phyloP scores from a whole-genome alignment of 1,140 invertebrate genomes.

The Berghia stephanieae region DNA sequence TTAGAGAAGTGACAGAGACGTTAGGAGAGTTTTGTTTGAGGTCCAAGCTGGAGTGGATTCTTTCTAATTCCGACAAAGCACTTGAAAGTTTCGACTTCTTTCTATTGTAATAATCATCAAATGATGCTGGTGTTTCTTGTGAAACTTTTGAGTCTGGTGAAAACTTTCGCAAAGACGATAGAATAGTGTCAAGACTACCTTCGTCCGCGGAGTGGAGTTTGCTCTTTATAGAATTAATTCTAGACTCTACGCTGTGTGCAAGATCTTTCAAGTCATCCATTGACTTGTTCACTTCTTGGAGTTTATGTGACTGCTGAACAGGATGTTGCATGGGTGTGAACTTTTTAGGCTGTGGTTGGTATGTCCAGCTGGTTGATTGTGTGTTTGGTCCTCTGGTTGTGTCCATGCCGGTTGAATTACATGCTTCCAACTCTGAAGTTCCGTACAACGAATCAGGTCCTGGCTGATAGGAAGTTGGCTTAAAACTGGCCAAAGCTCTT shows the following conservation, averaged over 20 bases:
- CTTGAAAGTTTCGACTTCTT: constrained; percentile 54
- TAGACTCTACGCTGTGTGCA: constrained; percentile 54
- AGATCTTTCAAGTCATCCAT: constrained; percentile 56
- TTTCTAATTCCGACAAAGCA: constrained; percentile 56
- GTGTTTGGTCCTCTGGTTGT: constrained; percentile 15
- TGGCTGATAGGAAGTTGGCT: constrained; percentile 20
- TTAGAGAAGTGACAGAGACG: constrained; percentile 23
- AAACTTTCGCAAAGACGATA: constrained; percentile 53
- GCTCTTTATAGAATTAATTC: constrained; percentile 52
- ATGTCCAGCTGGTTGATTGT: constrained; percentile 19
- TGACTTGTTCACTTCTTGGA: constrained; percentile 44
- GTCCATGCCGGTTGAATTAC: background rate
- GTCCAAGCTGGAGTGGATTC: constrained; percentile 54
- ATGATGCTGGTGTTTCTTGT: constrained; percentile 37
- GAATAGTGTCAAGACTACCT: constrained; percentile 52
- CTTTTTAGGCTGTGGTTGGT: background rate
- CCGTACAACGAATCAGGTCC: constrained; percentile 25
- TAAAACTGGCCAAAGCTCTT: constrained; percentile 18
- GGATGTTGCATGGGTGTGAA: background rate
- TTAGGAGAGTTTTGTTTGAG: constrained; percentile 42
- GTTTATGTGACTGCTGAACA: background rate
- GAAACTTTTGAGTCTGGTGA: constrained; percentile 40
- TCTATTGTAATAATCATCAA: constrained; percentile 42
- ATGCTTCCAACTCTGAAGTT: constrained; percentile 4
- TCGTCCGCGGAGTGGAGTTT: constrained; percentile 56